Evolutionary conservation across 2,888 invertebrate genomes (phyloP).

Genomic region (Neoascia interrupta): DNA sequence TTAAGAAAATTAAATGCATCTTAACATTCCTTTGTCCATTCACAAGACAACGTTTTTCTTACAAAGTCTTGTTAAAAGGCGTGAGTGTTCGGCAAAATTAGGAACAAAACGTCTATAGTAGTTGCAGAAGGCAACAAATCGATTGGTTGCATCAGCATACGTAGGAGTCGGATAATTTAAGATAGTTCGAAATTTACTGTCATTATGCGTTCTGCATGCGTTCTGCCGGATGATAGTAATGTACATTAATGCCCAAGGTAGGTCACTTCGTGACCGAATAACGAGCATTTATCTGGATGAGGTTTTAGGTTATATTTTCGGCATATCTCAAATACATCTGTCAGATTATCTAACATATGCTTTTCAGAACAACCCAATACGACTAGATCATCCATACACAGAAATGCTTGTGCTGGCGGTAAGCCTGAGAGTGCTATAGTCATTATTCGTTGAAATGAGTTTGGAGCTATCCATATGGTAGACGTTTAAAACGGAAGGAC

Average conservation of each 20-base stretch:
- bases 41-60: no score
- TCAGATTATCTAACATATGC: slow-evolving; percentile 29
- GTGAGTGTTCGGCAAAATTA: slow-evolving; percentile 22
- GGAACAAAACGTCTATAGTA: slow-evolving; percentile 44
- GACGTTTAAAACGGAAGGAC: slow-evolving; percentile 48
- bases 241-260: slow-evolving; percentile 48
- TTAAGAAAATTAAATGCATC: slow-evolving; percentile 22
- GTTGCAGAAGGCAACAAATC: slow-evolving; percentile 41
- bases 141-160: slow-evolving; percentile 11
- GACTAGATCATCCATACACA: slow-evolving; percentile 71
- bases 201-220: neutral
- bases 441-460: slow-evolving; percentile 72
- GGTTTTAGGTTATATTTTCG: neutral
- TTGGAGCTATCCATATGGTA: slow-evolving; percentile 68
- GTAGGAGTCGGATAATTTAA: slow-evolving; percentile 25
- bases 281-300: slow-evolving; percentile 42
- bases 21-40: slow-evolving; percentile 4
- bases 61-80: slow-evolving; percentile 5
- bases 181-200: neutral
- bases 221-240: no score
- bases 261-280: slow-evolving; percentile 38
- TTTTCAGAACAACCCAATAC: slow-evolving; percentile 66
- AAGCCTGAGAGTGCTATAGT: slow-evolving; percentile 59
- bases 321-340: neutral
- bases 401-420: slow-evolving; percentile 61